Evolutionary conservation across 2,797 vertebrate species (phyloP).

Genomic region (Aldrovandia affinis): DNA sequence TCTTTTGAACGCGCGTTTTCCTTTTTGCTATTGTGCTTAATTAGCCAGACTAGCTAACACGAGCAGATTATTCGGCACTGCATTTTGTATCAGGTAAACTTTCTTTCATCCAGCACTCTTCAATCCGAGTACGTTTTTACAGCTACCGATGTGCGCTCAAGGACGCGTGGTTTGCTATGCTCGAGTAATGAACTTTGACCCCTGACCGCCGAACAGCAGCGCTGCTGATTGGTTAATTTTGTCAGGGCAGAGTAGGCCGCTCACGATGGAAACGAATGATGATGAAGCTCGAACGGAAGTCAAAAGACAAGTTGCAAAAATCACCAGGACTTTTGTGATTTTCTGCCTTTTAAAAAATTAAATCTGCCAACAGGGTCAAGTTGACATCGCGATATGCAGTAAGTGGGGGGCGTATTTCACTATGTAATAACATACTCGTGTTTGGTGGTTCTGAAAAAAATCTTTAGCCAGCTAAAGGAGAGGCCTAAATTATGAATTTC

Average conservation of each 20-base stretch:
- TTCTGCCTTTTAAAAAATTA: neutral
- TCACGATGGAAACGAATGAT: conserved; percentile 10
- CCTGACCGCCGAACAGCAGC: conserved; percentile 4
- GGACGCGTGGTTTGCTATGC: no score
- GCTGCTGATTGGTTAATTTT: neutral
- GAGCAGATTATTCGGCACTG: no score
- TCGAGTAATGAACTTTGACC: no score
- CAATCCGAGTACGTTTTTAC: no score
- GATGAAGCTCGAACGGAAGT: neutral
- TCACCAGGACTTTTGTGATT: conserved; percentile 2
- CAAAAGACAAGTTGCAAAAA: neutral
- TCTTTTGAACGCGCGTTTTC: no score
- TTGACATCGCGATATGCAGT: conserved; percentile 30
- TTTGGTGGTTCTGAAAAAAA: neutral
- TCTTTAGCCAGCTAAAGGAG: neutral
- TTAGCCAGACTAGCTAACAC: no score
- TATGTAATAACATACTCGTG: neutral
- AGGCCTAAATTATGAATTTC: neutral
- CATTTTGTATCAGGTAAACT: no score
- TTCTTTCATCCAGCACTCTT: no score
- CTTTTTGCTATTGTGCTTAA: no score
- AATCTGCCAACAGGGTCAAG: neutral
- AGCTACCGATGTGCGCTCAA: no score
- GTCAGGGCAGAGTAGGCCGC: neutral
- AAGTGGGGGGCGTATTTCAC: conserved; percentile 15